Percentiles rank a stretch among this genome's conserved stretches.
Conservation (phyloP, 2,797 vertebrate genomes). For the Bradypodion ventrale region DNA sequence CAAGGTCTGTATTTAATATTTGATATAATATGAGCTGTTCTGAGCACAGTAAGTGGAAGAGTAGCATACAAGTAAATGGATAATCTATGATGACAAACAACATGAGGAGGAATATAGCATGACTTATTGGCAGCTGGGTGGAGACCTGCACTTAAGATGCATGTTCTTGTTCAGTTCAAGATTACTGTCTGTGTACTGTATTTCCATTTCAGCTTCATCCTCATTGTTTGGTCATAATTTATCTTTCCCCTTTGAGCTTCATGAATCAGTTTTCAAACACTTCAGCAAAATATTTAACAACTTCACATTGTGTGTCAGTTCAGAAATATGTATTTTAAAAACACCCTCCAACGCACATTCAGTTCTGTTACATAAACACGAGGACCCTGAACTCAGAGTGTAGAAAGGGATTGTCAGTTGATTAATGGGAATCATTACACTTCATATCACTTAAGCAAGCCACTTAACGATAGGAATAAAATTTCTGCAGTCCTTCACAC, state of each 20-base stretch:
- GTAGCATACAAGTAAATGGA: no score
- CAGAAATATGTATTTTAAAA: background rate
- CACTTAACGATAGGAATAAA: background rate
- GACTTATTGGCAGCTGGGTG: no score
- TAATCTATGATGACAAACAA: no score
- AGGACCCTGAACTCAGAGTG: background rate
- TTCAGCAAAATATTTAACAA: background rate
- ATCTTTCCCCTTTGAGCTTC: background rate
- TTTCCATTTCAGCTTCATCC: background rate
- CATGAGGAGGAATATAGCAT: no score
- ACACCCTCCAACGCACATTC: background rate
- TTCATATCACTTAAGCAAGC: background rate
- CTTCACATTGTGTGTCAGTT: background rate
- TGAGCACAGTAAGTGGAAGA: no score
- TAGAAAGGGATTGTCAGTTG: background rate
- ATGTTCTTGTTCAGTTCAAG: background rate
- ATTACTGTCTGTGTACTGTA: background rate
- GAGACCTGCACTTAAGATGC: background rate
- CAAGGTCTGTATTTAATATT: no score
- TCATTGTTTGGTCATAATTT: background rate
- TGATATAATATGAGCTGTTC: no score
- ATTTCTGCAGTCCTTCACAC: background rate
- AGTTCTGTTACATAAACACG: background rate
- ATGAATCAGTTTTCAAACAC: slow-evolving; percentile 16
- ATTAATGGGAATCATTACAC: background rate